A percentile compares a stretch with the other conserved stretches of the same genome.
phyloP scores from a whole-genome alignment of 2,888 invertebrate species.

The Drosophila tanythrix region DNA sequence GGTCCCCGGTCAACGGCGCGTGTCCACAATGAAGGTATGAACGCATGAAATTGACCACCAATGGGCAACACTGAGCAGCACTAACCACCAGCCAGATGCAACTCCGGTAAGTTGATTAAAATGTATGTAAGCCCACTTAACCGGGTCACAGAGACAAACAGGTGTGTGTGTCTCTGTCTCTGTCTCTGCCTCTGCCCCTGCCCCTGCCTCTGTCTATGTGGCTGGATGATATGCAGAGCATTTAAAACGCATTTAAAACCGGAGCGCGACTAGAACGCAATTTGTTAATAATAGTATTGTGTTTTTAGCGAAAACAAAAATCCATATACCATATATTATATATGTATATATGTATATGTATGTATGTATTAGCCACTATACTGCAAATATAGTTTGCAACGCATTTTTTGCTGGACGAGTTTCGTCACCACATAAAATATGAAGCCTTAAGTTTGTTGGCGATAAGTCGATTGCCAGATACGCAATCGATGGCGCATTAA shows the following conservation, averaged over 20 bases:
- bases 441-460: slow-evolving; percentile 55
- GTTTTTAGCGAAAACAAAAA: slow-evolving; percentile 1
- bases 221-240: neutral
- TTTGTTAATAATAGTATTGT: slow-evolving; percentile 22
- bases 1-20: slow-evolving; percentile 36
- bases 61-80: slow-evolving; percentile 19
- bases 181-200: no score
- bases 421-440: slow-evolving; percentile 36
- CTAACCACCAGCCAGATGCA: slow-evolving; percentile 9
- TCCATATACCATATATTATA: slow-evolving; percentile 10
- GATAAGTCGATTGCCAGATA: slow-evolving; percentile 62
- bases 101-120: slow-evolving; percentile 47
- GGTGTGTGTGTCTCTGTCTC: slow-evolving; percentile 33
- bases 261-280: slow-evolving; percentile 46
- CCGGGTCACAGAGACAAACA: slow-evolving; percentile 30
- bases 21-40: slow-evolving; percentile 62
- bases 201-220: neutral
- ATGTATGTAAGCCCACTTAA: slow-evolving; percentile 54
- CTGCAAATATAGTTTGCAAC: slow-evolving; percentile 48
- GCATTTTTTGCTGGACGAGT: slow-evolving; percentile 57
- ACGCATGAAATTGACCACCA: slow-evolving; percentile 73
- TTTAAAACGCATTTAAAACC: slow-evolving; percentile 25
- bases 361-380: neutral
- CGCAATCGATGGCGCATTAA: slow-evolving; percentile 59
- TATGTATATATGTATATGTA: neutral